Percentiles rank a stretch among this genome's conserved stretches.
Evolutionary conservation across 2,888 invertebrate species (phyloP).

Genomic region (Leucophenga maculata): DNA sequence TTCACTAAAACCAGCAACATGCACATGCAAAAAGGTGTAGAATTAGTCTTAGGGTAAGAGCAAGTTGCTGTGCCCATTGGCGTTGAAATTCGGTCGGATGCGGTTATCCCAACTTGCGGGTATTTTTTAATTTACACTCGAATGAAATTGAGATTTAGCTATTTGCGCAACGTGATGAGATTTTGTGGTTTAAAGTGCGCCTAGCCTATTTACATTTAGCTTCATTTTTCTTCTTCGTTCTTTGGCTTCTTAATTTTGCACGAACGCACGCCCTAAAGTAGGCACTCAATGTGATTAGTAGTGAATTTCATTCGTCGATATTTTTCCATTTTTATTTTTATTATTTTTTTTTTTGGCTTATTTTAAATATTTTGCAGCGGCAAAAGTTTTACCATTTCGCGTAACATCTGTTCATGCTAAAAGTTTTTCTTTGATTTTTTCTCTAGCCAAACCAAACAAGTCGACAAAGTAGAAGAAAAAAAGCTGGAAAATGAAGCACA

Average conservation of each 20-base stretch:
- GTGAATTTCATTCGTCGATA: neutral
- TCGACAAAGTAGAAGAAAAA: constrained; percentile 20
- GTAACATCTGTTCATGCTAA: constrained; percentile 27
- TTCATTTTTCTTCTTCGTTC: neutral
- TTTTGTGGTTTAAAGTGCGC: constrained; percentile 55
- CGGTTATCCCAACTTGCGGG: constrained; percentile 44
- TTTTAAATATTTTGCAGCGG: constrained; percentile 17
- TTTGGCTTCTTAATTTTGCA: neutral
- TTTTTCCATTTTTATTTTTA: neutral
- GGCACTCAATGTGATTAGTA: constrained; percentile 24
- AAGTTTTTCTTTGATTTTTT: constrained; percentile 13
- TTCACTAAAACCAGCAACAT: no score
- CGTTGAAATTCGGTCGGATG: neutral
- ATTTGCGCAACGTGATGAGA: constrained; percentile 52
- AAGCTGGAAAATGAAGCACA: neutral
- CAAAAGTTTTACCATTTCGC: constrained; percentile 20
- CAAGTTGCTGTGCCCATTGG: neutral
- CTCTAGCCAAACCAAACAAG: constrained; percentile 14
- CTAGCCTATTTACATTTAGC: neutral
- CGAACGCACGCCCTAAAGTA: neutral
- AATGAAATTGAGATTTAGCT: constrained; percentile 48
- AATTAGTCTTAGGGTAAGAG: no score
- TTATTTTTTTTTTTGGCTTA: neutral
- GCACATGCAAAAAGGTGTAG: no score
- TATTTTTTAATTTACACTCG: constrained; percentile 65